These are phyloP conservation scores for Xenotilapia caudafasciata DNA, from an alignment of 2,113 vertebrate species.

Conservation along the genomic window DNA sequence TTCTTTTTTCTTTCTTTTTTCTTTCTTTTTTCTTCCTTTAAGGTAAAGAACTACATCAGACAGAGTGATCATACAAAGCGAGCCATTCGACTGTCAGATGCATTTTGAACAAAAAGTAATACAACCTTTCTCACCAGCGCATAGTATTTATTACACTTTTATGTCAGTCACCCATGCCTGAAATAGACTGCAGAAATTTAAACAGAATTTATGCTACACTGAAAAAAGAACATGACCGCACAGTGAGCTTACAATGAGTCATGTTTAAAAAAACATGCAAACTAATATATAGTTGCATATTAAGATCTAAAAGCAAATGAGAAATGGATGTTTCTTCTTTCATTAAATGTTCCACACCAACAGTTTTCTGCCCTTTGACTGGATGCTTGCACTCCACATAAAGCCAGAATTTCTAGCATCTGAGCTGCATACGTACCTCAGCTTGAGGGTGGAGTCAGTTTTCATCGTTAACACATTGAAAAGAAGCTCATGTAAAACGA, in stretches of 20 bases:
- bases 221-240: neutral
- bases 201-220: neutral
- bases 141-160: neutral
- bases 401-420: neutral
- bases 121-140: neutral
- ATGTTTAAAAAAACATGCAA: neutral
- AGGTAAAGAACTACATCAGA: neutral
- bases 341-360: neutral
- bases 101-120: neutral
- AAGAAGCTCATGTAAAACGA: neutral
- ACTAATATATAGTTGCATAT: neutral
- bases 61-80: neutral
- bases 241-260: neutral
- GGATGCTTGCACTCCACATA: neutral
- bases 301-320: neutral
- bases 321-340: neutral
- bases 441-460: neutral
- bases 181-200: neutral
- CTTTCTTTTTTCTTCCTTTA: neutral
- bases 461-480: neutral
- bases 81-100: neutral
- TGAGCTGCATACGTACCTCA: neutral
- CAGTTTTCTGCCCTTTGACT: neutral
- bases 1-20: neutral
- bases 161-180: neutral